These are phyloP conservation scores for Melieria omissa DNA, from an alignment of 2,888 invertebrate genomes.

Conservation along the genomic window DNA sequence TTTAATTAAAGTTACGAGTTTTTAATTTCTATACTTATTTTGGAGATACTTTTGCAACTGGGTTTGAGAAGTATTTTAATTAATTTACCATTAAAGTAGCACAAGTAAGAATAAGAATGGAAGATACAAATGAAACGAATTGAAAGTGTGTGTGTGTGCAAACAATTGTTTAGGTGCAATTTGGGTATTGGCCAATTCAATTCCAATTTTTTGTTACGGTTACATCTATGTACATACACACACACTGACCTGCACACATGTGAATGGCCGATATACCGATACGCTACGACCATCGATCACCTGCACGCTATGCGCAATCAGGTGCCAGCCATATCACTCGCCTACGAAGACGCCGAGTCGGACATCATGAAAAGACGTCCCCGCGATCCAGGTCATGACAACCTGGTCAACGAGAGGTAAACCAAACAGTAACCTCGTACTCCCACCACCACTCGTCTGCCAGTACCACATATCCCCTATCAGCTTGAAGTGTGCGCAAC, in stretches of 20 bases:
- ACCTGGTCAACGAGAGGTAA: conserved; percentile 98
- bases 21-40: conserved; percentile 16
- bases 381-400: conserved; percentile 94
- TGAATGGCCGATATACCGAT: not conserved
- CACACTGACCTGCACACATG: conserved; percentile 7
- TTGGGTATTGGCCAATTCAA: not conserved
- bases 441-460: no score
- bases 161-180: not conserved
- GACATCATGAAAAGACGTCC: conserved; percentile 99
- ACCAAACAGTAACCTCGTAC: conserved; percentile 9
- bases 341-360: conserved; percentile 97
- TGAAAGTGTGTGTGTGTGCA: conserved; percentile 1
- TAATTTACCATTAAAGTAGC: not conserved
- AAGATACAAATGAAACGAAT: conserved; percentile 9
- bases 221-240: conserved; percentile 11
- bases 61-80: not conserved
- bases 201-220: not conserved
- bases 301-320: conserved; percentile 54
- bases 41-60: not conserved
- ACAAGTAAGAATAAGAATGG: not conserved
- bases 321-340: conserved; percentile 98
- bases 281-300: not conserved
- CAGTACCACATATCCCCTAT: no score
- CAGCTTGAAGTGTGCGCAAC: no score
- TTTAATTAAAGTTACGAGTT: conserved; percentile 22